Conservation (phyloP, 2,888 invertebrate species). For the Euzophera pinguis region DNA sequence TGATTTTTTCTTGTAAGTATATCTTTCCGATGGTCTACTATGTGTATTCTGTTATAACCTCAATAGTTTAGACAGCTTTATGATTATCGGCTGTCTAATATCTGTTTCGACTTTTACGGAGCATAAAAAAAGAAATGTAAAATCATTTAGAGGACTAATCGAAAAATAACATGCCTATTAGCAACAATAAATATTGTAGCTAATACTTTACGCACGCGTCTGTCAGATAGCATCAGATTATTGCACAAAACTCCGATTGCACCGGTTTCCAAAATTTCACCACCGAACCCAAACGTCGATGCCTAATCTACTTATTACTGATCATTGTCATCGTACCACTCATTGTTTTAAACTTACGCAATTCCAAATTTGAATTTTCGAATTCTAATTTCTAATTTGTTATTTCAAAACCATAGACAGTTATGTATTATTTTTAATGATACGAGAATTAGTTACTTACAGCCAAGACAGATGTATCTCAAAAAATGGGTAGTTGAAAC, state of each 20-base stretch:
- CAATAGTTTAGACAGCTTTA: no score
- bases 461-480: slow-evolving; percentile 6
- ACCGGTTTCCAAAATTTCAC: slow-evolving; percentile 20
- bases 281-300: slow-evolving; percentile 6
- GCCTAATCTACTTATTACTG: slow-evolving; percentile 11
- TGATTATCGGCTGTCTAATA: no score
- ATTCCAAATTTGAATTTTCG: slow-evolving; percentile 14
- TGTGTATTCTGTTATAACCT: no score
- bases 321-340: slow-evolving; percentile 7
- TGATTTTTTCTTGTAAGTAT: no score
- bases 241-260: slow-evolving; percentile 13
- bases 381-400: slow-evolving; percentile 15
- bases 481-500: slow-evolving; percentile 20
- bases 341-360: not conserved
- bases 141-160: not conserved
- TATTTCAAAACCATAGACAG: slow-evolving; percentile 18
- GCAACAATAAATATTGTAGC: slow-evolving; percentile 9
- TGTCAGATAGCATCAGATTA: slow-evolving; percentile 22
- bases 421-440: slow-evolving; percentile 10
- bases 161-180: slow-evolving; percentile 5
- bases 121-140: not conserved
- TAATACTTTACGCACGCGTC: slow-evolving; percentile 22
- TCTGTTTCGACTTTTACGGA: no score
- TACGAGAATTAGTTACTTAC: not conserved
- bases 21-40: no score